Evolutionary conservation across 1,140 invertebrate genomes (phyloP).

Genomic region (Tribolium madens): DNA sequence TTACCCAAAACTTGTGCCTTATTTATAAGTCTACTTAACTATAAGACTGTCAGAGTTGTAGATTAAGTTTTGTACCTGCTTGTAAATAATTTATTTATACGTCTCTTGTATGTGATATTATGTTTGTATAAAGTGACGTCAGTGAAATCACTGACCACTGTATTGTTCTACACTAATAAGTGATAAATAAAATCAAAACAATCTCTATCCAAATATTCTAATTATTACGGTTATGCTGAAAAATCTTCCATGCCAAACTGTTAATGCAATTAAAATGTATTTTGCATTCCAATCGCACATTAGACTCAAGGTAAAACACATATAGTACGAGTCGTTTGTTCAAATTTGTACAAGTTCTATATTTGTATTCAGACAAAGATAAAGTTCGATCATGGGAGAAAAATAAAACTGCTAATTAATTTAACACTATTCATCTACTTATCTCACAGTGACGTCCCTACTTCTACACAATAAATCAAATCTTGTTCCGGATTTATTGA

Average conservation of each 20-base stretch:
- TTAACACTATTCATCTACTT: neutral
- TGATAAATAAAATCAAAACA: neutral
- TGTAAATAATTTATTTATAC: slow-evolving; percentile 30
- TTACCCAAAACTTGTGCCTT: slow-evolving; percentile 11
- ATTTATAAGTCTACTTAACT: slow-evolving; percentile 3
- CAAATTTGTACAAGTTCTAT: neutral
- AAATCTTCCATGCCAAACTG: slow-evolving; percentile 2
- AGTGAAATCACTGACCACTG: neutral
- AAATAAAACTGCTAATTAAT: slow-evolving; percentile 10
- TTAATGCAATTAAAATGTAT: slow-evolving; percentile 9
- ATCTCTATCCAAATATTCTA: neutral
- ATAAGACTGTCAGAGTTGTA: slow-evolving; percentile 10
- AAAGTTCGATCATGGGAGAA: neutral
- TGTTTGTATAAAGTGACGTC: slow-evolving; percentile 7
- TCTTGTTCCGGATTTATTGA: neutral
- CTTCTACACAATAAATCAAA: neutral
- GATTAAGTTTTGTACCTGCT: slow-evolving; percentile 29
- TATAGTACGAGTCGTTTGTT: slow-evolving; percentile 1
- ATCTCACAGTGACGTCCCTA: neutral
- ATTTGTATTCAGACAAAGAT: slow-evolving; percentile 1
- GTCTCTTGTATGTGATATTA: slow-evolving; percentile 15
- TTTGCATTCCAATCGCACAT: slow-evolving; percentile 7
- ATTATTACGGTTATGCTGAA: neutral
- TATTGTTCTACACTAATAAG: slow-evolving; percentile 3
- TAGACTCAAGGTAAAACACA: slow-evolving; percentile 12